These are phyloP conservation scores for Phataginus tetradactyla DNA, from an alignment of 2,797 vertebrate genomes.

Conservation along the genomic window DNA sequence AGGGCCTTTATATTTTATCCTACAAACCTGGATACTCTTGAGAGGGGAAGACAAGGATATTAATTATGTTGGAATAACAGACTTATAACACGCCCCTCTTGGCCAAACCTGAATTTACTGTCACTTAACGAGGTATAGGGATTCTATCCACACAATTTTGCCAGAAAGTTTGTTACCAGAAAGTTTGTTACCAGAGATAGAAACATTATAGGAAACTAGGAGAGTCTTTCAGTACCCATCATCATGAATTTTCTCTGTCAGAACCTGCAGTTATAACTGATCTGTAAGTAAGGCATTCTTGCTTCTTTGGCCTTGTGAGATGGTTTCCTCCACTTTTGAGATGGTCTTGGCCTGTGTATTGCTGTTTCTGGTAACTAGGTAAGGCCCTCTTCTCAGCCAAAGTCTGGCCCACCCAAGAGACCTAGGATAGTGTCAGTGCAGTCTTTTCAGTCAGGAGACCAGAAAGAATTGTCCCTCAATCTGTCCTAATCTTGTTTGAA, in stretches of 20 bases:
- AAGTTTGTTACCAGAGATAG: neutral
- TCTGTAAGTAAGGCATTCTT: neutral
- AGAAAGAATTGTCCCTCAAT: neutral
- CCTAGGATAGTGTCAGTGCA: neutral
- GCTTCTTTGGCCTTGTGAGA: neutral
- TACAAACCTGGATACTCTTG: neutral
- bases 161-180: neutral
- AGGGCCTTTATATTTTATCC: neutral
- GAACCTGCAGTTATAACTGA: neutral
- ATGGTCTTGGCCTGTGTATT: neutral
- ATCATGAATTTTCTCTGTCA: neutral
- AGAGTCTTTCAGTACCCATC: neutral
- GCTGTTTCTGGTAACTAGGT: constrained; percentile 39
- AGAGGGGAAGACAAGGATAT: neutral
- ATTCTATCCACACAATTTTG: constrained; percentile 2
- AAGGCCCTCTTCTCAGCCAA: neutral
- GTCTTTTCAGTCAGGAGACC: constrained; percentile 15
- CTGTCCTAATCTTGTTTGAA: neutral
- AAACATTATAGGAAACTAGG: neutral
- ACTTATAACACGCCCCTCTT: neutral
- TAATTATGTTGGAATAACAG: constrained; percentile 18
- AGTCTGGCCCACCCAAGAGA: neutral
- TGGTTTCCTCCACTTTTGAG: neutral
- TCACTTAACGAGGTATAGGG: constrained; percentile 4
- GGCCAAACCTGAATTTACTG: neutral